A percentile compares a stretch with the other conserved stretches of the same genome.
These are phyloP conservation scores for Pandion haliaetus DNA, from an alignment of 2,113 vertebrate species.

Conservation along the genomic window DNA sequence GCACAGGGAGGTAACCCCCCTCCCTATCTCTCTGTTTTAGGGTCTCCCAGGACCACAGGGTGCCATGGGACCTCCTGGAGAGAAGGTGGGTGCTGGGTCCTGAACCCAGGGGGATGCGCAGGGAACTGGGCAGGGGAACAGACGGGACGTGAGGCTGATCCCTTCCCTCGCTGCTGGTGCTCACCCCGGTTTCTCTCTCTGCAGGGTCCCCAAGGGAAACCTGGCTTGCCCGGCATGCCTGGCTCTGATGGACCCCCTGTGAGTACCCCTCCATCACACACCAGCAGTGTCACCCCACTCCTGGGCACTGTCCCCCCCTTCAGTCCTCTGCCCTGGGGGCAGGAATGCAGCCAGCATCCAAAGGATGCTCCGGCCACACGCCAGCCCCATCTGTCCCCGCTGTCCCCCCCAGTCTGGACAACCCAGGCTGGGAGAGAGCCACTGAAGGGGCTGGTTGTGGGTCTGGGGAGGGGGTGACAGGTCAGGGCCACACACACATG, in stretches of 20 bases:
- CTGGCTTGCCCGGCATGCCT: constrained; percentile 90
- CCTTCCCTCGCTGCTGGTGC: background rate
- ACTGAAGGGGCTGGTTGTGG: too few relatives aligned
- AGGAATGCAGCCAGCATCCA: background rate
- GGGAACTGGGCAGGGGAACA: background rate
- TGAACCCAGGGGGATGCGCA: too few relatives aligned
- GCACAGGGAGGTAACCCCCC: background rate
- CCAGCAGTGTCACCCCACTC: background rate
- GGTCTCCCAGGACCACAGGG: too few relatives aligned
- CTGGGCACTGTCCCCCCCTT: too few relatives aligned
- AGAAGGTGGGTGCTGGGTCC: too few relatives aligned
- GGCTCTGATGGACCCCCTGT: constrained; percentile 90
- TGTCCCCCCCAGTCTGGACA: too few relatives aligned
- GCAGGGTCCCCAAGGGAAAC: constrained; percentile 88
- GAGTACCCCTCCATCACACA: constrained; percentile 25
- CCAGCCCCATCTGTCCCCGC: too few relatives aligned
- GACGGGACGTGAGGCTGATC: background rate
- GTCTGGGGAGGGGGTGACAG: background rate
- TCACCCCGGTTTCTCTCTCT: background rate
- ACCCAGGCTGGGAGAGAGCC: too few relatives aligned
- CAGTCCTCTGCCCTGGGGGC: background rate
- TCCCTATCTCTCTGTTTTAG: background rate
- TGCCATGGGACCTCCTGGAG: too few relatives aligned
- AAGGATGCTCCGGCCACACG: background rate
- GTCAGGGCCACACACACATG: too few relatives aligned